Evolutionary conservation across 2,797 vertebrate genomes (phyloP).

Genomic region (Platyrinchus mystaceus): DNA sequence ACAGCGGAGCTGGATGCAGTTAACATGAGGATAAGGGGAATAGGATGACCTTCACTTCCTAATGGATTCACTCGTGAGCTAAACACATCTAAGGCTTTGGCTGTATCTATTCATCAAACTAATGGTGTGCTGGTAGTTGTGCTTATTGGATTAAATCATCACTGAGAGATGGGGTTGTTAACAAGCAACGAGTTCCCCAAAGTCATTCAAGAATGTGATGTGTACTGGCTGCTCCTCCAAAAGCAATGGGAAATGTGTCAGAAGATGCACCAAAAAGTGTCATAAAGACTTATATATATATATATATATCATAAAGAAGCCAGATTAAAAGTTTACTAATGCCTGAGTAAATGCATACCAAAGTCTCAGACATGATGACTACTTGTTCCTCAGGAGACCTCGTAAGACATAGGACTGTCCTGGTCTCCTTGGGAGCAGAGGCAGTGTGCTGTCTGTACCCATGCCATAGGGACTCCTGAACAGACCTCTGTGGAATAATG

Average conservation of each 20-base stretch:
- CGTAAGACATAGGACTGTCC: background rate
- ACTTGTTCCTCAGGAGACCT: background rate
- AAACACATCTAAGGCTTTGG: background rate
- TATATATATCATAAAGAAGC: rapidly evolving
- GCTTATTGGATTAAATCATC: conserved; percentile 27
- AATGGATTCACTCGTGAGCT: conserved; percentile 6
- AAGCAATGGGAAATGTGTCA: background rate
- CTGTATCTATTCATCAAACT: conserved; percentile 29
- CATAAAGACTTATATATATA: background rate
- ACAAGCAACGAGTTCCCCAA: background rate
- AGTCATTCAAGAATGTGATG: background rate
- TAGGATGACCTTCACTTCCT: conserved; percentile 7
- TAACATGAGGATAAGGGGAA: background rate
- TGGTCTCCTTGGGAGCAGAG: background rate
- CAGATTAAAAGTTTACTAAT: background rate
- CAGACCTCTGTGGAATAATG: background rate
- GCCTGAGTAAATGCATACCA: background rate
- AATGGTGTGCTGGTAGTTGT: background rate
- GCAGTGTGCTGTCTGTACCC: background rate
- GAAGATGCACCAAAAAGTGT: background rate
- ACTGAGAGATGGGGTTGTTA: background rate
- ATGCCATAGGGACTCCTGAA: background rate
- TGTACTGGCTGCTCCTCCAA: background rate
- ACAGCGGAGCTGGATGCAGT: background rate
- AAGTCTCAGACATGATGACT: background rate